These are phyloP conservation scores for Dynastes grantii DNA, from an alignment of 2,888 invertebrate species.

Conservation along the genomic window DNA sequence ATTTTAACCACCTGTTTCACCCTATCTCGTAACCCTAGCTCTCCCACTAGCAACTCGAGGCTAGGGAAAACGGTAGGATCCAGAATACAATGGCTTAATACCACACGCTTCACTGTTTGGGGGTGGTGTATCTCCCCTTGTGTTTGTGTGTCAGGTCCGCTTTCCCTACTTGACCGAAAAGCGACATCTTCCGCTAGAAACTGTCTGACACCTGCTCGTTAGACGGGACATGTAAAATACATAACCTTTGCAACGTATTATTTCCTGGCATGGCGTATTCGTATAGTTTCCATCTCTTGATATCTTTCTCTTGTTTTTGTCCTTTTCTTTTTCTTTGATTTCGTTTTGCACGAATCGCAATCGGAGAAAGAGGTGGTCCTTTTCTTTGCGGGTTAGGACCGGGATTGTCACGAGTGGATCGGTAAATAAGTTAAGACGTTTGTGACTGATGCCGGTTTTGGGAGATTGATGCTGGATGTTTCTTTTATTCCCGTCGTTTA, in stretches of 20 bases:
- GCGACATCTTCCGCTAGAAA: slow-evolving; percentile 4
- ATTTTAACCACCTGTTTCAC: slow-evolving; percentile 27
- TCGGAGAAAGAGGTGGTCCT: no score
- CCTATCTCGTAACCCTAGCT: background rate
- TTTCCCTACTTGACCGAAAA: slow-evolving; percentile 21
- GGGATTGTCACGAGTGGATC: slow-evolving; percentile 2
- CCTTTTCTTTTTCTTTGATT: no score
- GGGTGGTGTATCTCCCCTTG: background rate
- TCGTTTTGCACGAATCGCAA: no score
- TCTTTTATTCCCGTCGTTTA: slow-evolving; percentile 4
- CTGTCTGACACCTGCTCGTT: slow-evolving; percentile 23
- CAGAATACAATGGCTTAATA: no score
- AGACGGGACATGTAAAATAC: slow-evolving; percentile 7
- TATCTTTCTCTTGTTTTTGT: no score
- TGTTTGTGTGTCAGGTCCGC: background rate
- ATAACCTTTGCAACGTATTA: background rate
- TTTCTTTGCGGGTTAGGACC: no score
- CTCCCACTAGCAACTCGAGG: no score
- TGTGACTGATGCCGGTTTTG: slow-evolving; percentile 7
- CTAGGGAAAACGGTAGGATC: no score
- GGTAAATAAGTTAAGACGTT: slow-evolving; percentile 10
- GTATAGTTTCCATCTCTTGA: background rate
- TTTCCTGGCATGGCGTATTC: no score
- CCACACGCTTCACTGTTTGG: no score
- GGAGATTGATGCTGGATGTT: background rate